Percentiles rank a stretch among this genome's conserved stretches.
These are phyloP conservation scores for Aix galericulata DNA, from an alignment of 2,113 vertebrate species.

Conservation along the genomic window DNA sequence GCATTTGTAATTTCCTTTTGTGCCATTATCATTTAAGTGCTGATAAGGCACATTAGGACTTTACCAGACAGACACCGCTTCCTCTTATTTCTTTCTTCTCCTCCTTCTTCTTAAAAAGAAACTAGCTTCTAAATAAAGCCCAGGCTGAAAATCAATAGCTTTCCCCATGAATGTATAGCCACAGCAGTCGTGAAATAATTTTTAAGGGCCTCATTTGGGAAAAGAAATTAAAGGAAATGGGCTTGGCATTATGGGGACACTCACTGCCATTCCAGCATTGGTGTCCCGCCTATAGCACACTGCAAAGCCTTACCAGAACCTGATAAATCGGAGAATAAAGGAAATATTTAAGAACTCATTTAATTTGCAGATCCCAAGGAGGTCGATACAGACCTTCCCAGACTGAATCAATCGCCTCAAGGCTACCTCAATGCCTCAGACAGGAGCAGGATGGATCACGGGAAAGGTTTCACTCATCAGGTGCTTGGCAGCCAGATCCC, in stretches of 20 bases:
- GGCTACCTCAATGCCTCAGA: background rate
- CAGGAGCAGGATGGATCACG: accelerated
- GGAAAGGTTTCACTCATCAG: background rate
- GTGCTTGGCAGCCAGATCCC: background rate
- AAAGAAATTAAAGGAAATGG: background rate
- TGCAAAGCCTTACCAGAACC: background rate
- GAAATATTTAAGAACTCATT: background rate
- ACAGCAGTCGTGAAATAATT: accelerated
- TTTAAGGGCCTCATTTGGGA: background rate
- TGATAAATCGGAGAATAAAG: background rate
- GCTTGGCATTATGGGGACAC: background rate
- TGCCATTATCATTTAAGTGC: background rate
- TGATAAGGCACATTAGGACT: background rate
- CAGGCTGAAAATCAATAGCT: background rate
- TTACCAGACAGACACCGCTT: background rate
- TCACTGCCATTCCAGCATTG: accelerated
- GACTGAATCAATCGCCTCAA: background rate
- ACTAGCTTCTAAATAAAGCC: background rate
- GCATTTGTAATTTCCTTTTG: background rate
- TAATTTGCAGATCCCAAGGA: background rate
- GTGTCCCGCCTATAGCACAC: background rate
- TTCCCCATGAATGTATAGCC: background rate
- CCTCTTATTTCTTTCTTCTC: background rate
- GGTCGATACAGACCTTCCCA: accelerated
- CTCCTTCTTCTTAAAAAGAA: background rate